A percentile compares a stretch with the other conserved stretches of the same genome.
Conservation (phyloP, 2,797 vertebrate genomes). For the Phyllotis vaccarum region DNA sequence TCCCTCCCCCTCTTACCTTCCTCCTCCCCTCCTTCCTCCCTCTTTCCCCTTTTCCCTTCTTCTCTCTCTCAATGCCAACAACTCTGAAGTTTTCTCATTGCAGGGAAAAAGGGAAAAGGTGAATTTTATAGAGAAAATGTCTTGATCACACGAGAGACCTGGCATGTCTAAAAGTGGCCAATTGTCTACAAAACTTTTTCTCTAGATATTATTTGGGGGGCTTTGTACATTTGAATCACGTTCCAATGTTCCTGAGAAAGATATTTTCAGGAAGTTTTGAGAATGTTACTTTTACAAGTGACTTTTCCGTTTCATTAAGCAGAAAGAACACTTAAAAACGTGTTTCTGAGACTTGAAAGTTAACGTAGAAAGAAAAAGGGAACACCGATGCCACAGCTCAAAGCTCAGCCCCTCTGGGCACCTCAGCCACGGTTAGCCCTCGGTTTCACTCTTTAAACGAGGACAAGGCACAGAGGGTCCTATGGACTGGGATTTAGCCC, state of each 20-base stretch:
- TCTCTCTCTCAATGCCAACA: background rate
- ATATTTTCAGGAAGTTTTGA: background rate
- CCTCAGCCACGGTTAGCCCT: background rate
- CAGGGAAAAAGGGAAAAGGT: background rate
- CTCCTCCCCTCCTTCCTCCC: background rate
- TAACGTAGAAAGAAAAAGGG: background rate
- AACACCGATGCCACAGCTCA: fast-evolving
- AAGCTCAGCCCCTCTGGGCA: background rate
- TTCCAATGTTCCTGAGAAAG: background rate
- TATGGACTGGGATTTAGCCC: background rate
- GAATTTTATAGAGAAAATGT: conserved; percentile 63
- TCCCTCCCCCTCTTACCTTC: background rate
- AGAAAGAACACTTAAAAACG: background rate
- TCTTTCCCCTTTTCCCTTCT: background rate
- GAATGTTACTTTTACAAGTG: background rate
- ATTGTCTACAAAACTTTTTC: background rate
- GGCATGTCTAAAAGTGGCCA: background rate
- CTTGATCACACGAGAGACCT: conserved; percentile 59
- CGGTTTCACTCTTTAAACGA: background rate
- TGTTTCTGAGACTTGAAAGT: background rate
- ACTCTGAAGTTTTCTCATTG: conserved; percentile 56
- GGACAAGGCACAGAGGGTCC: background rate
- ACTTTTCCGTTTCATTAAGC: background rate
- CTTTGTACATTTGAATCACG: conserved; percentile 29
- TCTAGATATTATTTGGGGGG: conserved; percentile 30